Evolutionary conservation across 2,113 vertebrate genomes (phyloP).

Genomic region (Ochotona curzoniae): DNA sequence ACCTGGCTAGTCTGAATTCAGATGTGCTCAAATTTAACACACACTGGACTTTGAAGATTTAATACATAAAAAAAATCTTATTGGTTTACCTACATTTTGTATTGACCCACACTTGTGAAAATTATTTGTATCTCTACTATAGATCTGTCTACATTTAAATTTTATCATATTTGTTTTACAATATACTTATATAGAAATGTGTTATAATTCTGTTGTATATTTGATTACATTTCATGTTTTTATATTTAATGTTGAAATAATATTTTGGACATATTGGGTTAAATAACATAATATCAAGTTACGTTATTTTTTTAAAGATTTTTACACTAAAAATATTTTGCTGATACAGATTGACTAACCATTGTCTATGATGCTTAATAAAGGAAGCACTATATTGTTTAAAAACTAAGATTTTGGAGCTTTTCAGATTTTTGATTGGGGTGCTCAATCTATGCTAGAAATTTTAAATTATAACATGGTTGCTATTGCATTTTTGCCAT

Average conservation of each 20-base stretch:
- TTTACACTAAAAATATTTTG: constrained; percentile 18
- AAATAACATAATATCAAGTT: constrained; percentile 47
- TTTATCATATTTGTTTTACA: background rate
- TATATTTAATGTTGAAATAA: constrained; percentile 44
- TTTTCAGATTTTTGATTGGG: too few species aligned
- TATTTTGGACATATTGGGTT: background rate
- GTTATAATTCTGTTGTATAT: background rate
- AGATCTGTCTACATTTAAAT: constrained; percentile 13
- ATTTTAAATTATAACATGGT: background rate
- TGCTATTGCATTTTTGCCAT: constrained; percentile 1
- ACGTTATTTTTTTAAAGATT: background rate
- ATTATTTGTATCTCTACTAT: background rate
- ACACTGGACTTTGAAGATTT: background rate
- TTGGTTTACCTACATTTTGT: background rate
- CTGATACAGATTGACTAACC: background rate
- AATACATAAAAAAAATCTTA: background rate
- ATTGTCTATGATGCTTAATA: too few species aligned
- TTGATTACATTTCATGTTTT: constrained; percentile 10
- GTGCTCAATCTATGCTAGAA: background rate
- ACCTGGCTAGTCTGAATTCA: background rate
- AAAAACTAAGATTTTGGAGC: too few species aligned
- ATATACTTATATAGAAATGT: background rate
- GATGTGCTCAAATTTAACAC: background rate
- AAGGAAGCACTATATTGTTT: too few species aligned
- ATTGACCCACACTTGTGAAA: constrained; percentile 4